A percentile compares a stretch with the other conserved stretches of the same genome.
Conservation (phyloP, 2,113 vertebrate species). For the Galemys pyrenaicus region DNA sequence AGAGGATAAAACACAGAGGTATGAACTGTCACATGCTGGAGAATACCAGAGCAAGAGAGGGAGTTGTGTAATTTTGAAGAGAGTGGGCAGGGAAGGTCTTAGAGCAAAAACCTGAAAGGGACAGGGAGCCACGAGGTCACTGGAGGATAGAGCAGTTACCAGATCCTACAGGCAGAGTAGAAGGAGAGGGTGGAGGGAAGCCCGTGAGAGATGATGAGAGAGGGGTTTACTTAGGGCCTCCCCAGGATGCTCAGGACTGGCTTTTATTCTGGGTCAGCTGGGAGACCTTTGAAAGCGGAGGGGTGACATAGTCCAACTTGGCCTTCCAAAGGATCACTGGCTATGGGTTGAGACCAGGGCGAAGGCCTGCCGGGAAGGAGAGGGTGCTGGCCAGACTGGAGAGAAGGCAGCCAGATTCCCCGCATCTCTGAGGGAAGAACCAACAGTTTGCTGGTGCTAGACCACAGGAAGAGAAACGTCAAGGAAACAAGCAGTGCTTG, state of each 20-base stretch:
- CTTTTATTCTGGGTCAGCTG: not conserved
- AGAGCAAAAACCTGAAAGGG: not conserved
- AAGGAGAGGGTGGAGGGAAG: not conserved
- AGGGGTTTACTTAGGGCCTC: not conserved
- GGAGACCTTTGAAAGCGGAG: not conserved
- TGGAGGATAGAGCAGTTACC: not conserved
- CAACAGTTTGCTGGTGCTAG: not conserved
- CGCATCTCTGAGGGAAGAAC: not conserved
- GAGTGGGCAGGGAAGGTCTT: not conserved
- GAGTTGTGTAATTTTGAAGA: not conserved
- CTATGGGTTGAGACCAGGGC: not conserved
- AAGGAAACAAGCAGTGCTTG: not conserved
- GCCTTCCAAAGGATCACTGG: not conserved
- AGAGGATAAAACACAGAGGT: not conserved
- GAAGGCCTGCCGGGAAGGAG: not conserved
- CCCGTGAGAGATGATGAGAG: not conserved
- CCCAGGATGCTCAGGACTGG: accelerated
- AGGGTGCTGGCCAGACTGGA: not conserved
- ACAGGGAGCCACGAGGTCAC: not conserved
- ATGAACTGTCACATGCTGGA: not conserved
- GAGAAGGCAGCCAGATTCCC: not conserved
- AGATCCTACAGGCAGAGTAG: not conserved
- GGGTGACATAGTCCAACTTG: not conserved
- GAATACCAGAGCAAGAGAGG: not conserved
- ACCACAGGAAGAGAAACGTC: not conserved